These are phyloP conservation scores for Volucella inanis DNA, from an alignment of 2,888 invertebrate genomes.

Conservation along the genomic window DNA sequence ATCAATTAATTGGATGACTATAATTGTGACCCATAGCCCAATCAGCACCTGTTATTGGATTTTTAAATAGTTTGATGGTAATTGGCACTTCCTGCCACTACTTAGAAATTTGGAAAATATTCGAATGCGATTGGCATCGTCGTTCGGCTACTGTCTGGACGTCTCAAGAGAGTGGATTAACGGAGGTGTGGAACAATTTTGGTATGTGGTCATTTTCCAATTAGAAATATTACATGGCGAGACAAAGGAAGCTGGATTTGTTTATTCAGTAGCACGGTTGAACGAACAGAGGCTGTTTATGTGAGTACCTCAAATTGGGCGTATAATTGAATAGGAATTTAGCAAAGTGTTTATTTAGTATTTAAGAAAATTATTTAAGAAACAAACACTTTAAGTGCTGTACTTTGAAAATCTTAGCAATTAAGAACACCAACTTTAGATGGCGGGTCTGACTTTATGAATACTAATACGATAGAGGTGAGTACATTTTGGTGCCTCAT, in stretches of 20 bases:
- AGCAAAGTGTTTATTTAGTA: slow-evolving; percentile 27
- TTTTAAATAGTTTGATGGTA: slow-evolving; percentile 26
- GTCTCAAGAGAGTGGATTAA: slow-evolving; percentile 58
- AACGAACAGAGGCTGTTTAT: slow-evolving; percentile 29
- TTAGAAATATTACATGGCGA: slow-evolving; percentile 32
- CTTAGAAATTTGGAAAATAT: slow-evolving; percentile 4
- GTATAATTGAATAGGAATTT: slow-evolving; percentile 33
- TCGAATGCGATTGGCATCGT: slow-evolving; percentile 65
- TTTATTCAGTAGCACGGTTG: slow-evolving; percentile 62
- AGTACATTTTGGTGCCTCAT: too few relatives aligned
- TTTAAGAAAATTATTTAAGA: slow-evolving; percentile 38
- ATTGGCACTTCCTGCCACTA: slow-evolving; percentile 58
- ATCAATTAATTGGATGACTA: slow-evolving; percentile 69
- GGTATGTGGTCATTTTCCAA: slow-evolving; percentile 59
- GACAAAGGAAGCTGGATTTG: slow-evolving; percentile 18
- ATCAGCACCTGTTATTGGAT: slow-evolving; percentile 40
- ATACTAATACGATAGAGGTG: too few relatives aligned
- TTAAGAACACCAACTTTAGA: too few relatives aligned
- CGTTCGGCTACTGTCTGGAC: slow-evolving; percentile 56
- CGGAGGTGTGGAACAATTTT: slow-evolving; percentile 40
- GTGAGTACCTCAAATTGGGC: slow-evolving; percentile 59
- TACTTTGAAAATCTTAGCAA: too few relatives aligned
- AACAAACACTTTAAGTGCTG: slow-evolving; percentile 12
- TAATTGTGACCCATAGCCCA: slow-evolving; percentile 38
- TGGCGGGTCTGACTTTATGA: too few relatives aligned